Evolutionary conservation across 2,113 vertebrate genomes (phyloP).

Genomic region (Eurypyga helias): DNA sequence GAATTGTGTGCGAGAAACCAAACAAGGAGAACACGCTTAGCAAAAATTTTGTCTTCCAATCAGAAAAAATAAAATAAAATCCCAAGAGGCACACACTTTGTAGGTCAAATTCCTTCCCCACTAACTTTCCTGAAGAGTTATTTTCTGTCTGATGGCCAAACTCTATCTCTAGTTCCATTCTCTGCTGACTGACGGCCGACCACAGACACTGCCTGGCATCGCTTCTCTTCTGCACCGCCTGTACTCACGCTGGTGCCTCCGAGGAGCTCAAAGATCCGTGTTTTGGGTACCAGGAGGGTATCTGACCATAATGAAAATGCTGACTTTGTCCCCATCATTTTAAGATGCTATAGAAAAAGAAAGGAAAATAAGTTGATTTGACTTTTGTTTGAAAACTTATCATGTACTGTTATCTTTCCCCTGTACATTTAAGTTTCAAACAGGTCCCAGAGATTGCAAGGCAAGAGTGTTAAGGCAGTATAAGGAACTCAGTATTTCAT

Average conservation of each 20-base stretch:
- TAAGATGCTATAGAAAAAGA: not conserved
- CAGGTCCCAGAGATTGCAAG: constrained; percentile 73
- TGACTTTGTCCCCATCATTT: not conserved
- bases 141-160: not conserved
- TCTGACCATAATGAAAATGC: not conserved
- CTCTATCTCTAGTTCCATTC: not conserved
- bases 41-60: not conserved
- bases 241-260: not conserved
- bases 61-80: not conserved
- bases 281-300: not conserved
- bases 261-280: rapidly evolving
- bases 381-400: constrained; percentile 23
- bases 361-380: not conserved
- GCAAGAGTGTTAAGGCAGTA: constrained; percentile 81
- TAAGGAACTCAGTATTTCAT: constrained; percentile 56
- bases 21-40: not conserved
- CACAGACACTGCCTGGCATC: not conserved
- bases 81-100: not conserved
- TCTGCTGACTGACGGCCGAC: not conserved
- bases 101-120: not conserved
- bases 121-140: not conserved
- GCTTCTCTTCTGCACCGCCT: not conserved
- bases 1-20: not conserved
- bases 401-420: not conserved
- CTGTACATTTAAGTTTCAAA: constrained; percentile 13